Conservation (phyloP, 2,888 invertebrate species). For the Spilarctia lutea region DNA sequence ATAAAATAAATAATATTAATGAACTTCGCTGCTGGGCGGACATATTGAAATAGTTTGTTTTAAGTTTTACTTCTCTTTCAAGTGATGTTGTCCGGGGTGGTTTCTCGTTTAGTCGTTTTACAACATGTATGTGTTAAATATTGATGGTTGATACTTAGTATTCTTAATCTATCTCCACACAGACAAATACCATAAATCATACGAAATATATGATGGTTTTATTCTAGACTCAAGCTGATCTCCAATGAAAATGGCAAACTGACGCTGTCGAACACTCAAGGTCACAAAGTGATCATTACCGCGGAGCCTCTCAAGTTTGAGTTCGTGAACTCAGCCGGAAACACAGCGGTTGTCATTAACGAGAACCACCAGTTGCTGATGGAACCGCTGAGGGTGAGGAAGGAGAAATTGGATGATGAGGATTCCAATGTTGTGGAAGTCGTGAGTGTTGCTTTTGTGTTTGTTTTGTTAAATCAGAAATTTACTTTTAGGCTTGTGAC, state of each 20-base stretch:
- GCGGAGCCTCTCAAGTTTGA: constrained; percentile 95
- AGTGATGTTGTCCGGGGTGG: too few species aligned
- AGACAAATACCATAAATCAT: too few species aligned
- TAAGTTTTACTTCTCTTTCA: too few species aligned
- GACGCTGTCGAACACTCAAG: constrained; percentile 70
- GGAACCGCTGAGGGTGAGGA: constrained; percentile 93
- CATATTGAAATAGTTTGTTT: too few species aligned
- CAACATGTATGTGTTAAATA: too few species aligned
- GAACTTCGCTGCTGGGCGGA: too few species aligned
- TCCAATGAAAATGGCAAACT: constrained; percentile 71
- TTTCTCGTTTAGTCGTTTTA: too few species aligned
- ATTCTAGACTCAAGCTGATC: constrained; percentile 68
- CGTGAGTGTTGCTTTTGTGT: constrained; percentile 65
- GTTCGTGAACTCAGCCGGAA: constrained; percentile 89
- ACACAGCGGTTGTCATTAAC: constrained; percentile 93
- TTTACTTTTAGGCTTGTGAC: not conserved
- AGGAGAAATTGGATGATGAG: constrained; percentile 80
- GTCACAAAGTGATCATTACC: constrained; percentile 86
- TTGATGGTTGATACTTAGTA: too few species aligned
- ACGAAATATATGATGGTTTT: constrained; percentile 1
- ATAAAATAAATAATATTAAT: too few species aligned
- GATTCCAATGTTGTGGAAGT: constrained; percentile 62
- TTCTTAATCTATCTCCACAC: too few species aligned
- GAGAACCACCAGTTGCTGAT: constrained; percentile 96
- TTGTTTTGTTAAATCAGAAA: constrained; percentile 18